Evolutionary conservation across 2,888 invertebrate species (phyloP), one percentile per base, ranked within the genome.

Genomic region (Mellilla xanthometata): DNA sequence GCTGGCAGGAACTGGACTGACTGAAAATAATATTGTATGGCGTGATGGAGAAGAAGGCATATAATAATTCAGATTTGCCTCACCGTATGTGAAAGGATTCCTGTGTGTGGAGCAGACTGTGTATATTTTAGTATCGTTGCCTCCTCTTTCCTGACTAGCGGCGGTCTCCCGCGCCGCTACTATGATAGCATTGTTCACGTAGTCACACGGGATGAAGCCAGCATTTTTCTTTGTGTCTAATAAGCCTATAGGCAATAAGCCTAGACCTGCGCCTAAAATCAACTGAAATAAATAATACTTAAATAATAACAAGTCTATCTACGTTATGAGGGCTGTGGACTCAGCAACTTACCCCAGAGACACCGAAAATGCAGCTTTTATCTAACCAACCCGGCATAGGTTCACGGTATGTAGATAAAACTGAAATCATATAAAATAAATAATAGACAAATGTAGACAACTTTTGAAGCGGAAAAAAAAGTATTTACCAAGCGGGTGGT

Each of bases 301-400:
- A 15, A 15, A 3, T 15, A 15, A 5, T 2, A 5, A 3, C 3
- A 15, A 15, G 15, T 2, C 15, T 5, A 3, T 5, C 15, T 15
- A 2, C 15, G 5, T 3, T 15, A 15, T 15, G 15, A 5, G 15
- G 15, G 15, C 5, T 5, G 15, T 3, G 15, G 15, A 2, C 5
- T 15, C 3, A 15, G 15, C 15, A 15, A 15, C n/a, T 39, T 44
- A 29, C 93, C 94, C 96, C 96, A 10, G 95, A 95, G 0, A 96
- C 95, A 1, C 96, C 96, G 70, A 96, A 96, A 38, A 95, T 84
- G 58, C 38, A 39, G 26, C 38, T 49, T 5, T 94, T 95, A 70
- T 96, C 96, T 30, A 96, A 92, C 96, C 96, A 97, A 4, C 96
- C 96, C 0, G 93, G 92, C 31, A 91, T 73, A 0, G 95, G 95